phyloP scores from a whole-genome alignment of 1,140 invertebrate species.

The Andricus grossulariae region DNA sequence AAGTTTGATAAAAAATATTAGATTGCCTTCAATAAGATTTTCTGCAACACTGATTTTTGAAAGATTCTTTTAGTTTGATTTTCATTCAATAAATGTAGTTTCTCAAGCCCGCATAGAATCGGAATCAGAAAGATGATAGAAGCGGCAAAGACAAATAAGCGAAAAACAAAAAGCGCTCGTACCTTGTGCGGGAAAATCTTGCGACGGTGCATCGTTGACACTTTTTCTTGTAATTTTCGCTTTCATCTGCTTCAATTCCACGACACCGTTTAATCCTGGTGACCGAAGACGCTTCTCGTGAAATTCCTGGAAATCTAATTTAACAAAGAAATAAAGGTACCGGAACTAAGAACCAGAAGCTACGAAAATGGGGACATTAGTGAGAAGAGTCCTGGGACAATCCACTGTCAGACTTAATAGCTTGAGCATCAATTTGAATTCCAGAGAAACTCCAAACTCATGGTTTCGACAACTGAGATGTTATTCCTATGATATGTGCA shows the following conservation, averaged over 20 bases:
- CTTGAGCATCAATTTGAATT: too few relatives aligned
- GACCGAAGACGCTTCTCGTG: constrained; percentile 43
- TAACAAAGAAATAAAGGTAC: constrained; percentile 31
- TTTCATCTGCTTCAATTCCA: neutral
- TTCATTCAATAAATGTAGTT: too few relatives aligned
- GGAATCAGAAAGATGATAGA: constrained; percentile 24
- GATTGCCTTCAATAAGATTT: neutral
- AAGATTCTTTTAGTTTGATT: neutral
- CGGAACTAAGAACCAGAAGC: too few relatives aligned
- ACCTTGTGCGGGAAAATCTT: constrained; percentile 40
- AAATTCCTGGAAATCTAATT: constrained; percentile 32
- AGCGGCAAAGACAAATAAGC: constrained; percentile 45
- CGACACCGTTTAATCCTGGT: constrained; percentile 31
- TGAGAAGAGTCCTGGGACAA: neutral
- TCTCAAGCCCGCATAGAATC: constrained; percentile 37
- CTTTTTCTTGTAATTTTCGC: constrained; percentile 33
- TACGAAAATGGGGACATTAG: too few relatives aligned
- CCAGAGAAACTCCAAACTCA: too few relatives aligned
- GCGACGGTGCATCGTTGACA: constrained; percentile 37
- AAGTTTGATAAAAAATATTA: too few relatives aligned
- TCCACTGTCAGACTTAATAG: neutral
- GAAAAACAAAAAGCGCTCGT: constrained; percentile 45
- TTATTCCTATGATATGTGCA: too few relatives aligned
- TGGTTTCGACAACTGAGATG: too few relatives aligned
- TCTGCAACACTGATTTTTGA: neutral